Percentiles rank a stretch among this genome's conserved stretches.
Conservation (phyloP, 2,888 invertebrate species). For the Pachycephus smyrnensis region DNA sequence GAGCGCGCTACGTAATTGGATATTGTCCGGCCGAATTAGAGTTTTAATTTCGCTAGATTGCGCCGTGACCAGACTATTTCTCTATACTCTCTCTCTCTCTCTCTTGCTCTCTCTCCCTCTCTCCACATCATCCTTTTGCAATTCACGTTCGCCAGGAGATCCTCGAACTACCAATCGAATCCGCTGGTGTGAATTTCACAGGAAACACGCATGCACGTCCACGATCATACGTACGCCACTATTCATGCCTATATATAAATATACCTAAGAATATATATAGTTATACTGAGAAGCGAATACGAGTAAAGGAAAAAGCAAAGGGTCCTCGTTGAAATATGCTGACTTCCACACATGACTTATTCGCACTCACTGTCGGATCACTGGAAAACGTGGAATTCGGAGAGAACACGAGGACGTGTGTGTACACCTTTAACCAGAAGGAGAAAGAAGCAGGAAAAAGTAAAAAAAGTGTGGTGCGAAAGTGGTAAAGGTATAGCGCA, state of each 20-base stretch:
- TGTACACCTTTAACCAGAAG: not conserved
- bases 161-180: conserved; percentile 29
- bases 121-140: conserved; percentile 9
- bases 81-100: conserved; percentile 23
- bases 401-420: not conserved
- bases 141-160: conserved; percentile 29
- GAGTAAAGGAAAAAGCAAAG: conserved; percentile 14
- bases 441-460: not conserved
- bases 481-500: not conserved
- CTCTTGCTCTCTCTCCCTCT: conserved; percentile 22
- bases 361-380: not conserved
- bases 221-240: conserved; percentile 3
- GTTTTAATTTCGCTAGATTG: conserved; percentile 62
- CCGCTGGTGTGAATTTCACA: conserved; percentile 17
- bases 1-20: conserved; percentile 58
- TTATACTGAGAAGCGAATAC: conserved; percentile 4
- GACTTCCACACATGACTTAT: conserved; percentile 59
- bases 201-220: conserved; percentile 5
- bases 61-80: conserved; percentile 35
- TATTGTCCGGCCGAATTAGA: conserved; percentile 63
- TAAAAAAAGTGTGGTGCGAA: not conserved
- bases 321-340: conserved; percentile 59
- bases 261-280: not conserved
- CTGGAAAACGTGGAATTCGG: not conserved
- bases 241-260: not conserved